phyloP scores from a whole-genome alignment of 2,797 vertebrate genomes.

The Pseudotriccus pelzelni region DNA sequence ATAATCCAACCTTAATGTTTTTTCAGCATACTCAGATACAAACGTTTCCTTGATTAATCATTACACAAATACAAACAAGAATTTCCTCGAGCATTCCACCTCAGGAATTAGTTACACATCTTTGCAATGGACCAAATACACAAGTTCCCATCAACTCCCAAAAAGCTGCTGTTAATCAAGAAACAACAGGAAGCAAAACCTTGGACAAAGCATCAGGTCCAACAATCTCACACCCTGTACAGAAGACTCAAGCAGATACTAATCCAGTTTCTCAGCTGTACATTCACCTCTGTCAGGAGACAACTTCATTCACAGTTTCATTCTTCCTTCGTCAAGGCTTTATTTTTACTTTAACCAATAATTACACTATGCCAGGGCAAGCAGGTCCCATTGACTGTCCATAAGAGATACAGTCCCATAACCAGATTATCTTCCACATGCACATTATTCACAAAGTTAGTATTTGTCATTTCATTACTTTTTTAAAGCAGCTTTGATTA shows the following conservation, averaged over 20 bases:
- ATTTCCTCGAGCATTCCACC: background rate
- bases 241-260: background rate
- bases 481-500: background rate
- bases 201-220: background rate
- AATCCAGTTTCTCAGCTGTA: background rate
- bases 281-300: background rate
- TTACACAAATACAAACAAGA: background rate
- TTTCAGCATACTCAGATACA: background rate
- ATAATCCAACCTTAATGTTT: background rate
- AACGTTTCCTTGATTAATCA: background rate
- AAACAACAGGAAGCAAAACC: background rate
- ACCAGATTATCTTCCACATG: background rate
- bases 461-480: background rate
- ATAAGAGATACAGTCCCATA: background rate
- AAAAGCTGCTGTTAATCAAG: background rate
- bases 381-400: background rate
- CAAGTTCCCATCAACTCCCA: background rate
- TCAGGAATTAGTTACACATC: background rate
- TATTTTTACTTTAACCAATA: background rate
- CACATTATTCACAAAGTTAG: background rate
- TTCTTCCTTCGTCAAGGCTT: background rate
- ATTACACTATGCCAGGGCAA: background rate
- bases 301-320: background rate
- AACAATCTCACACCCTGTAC: rapidly evolving
- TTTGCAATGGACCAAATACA: background rate